A percentile compares a stretch with the other conserved stretches of the same genome.
Evolutionary conservation across 2,797 vertebrate genomes (phyloP).

Genomic region (Urocyon cinereoargenteus): DNA sequence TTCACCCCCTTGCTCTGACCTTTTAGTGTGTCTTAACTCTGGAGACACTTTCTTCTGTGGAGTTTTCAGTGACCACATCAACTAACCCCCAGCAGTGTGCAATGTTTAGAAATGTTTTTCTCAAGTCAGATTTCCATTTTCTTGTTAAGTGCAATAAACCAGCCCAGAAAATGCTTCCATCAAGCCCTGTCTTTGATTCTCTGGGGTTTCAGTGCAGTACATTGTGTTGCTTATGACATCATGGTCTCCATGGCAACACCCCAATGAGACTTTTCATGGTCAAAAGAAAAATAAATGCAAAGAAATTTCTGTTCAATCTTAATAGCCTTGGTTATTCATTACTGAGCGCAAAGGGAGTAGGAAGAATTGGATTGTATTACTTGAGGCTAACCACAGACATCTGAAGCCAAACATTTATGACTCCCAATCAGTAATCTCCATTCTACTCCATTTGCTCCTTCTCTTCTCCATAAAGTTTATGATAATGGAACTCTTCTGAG

Average conservation of each 20-base stretch:
- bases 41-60: not conserved
- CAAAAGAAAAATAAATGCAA: conserved; percentile 70
- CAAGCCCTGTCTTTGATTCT: conserved; percentile 37
- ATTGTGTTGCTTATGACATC: conserved; percentile 32
- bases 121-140: conserved; percentile 48
- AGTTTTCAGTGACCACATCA: not conserved
- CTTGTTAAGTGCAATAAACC: conserved; percentile 50
- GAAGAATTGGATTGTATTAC: conserved; percentile 6
- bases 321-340: conserved; percentile 42
- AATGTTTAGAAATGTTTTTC: conserved; percentile 37
- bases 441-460: not conserved
- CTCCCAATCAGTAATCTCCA: not conserved
- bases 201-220: conserved; percentile 22
- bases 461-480: not conserved
- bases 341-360: not conserved
- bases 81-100: not conserved
- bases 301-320: conserved; percentile 50
- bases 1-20: not conserved
- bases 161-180: conserved; percentile 46
- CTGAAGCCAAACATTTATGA: not conserved
- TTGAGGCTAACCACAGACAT: conserved; percentile 38
- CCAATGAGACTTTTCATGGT: conserved; percentile 42
- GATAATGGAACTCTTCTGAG: not conserved
- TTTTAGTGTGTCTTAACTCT: not conserved
- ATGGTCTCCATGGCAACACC: conserved; percentile 64